Evolutionary conservation across 2,888 invertebrate species (phyloP).

Genomic region (Alitta virens): DNA sequence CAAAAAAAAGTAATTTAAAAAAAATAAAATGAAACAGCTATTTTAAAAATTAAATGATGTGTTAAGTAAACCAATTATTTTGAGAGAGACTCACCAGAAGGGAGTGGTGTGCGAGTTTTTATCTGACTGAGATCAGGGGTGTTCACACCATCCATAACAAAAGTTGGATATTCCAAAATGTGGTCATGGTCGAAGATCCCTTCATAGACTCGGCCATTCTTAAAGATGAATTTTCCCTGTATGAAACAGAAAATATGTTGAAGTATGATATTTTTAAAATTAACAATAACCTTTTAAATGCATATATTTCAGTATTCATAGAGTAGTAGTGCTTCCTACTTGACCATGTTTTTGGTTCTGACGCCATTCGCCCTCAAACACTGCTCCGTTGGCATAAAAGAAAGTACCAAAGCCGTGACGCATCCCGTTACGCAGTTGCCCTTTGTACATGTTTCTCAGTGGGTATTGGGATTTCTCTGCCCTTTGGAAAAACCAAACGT

Average conservation of each 20-base stretch:
- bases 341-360: constrained; percentile 56
- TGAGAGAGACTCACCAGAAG: constrained; percentile 37
- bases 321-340: constrained; percentile 33
- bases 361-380: constrained; percentile 55
- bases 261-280: too few relatives aligned
- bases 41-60: too few relatives aligned
- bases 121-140: constrained; percentile 51
- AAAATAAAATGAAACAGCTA: too few relatives aligned
- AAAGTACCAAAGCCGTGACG: constrained; percentile 54
- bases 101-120: constrained; percentile 51
- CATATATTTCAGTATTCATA: too few relatives aligned
- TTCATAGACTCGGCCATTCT: constrained; percentile 56
- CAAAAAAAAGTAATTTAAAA: too few relatives aligned
- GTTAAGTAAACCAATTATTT: too few relatives aligned
- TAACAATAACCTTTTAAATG: too few relatives aligned
- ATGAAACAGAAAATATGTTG: not conserved
- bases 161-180: constrained; percentile 53
- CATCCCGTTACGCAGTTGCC: constrained; percentile 53
- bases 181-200: constrained; percentile 56
- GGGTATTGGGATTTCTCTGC: constrained; percentile 54
- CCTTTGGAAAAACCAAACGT: constrained; percentile 54
- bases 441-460: constrained; percentile 54
- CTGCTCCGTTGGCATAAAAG: constrained; percentile 57
- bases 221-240: constrained; percentile 57
- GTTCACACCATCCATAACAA: constrained; percentile 47